Evolutionary conservation across 2,888 invertebrate species (phyloP).

Genomic region (Orchesella flavescens): DNA sequence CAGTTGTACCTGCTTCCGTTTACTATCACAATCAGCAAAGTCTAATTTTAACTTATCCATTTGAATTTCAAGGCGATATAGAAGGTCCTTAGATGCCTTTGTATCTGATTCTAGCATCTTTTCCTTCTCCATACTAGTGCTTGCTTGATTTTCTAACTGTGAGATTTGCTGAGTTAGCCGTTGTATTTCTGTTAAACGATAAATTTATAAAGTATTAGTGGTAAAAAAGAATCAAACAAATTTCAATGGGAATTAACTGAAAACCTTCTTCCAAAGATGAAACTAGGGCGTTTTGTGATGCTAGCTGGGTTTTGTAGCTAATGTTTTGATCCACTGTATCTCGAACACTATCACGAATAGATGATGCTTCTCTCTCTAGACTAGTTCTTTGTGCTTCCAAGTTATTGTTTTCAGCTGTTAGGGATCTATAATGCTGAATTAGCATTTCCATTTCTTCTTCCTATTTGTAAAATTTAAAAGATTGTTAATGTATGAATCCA

Average conservation of each 20-base stretch:
- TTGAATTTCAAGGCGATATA: constrained; percentile 65
- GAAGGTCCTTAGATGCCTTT: constrained; percentile 65
- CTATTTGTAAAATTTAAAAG: too few relatives aligned
- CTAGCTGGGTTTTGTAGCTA: constrained; percentile 61
- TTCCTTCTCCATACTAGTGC: constrained; percentile 53
- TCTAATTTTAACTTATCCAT: constrained; percentile 68
- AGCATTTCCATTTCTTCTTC: constrained; percentile 70
- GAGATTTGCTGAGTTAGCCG: constrained; percentile 64
- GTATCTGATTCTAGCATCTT: constrained; percentile 61
- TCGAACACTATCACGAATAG: constrained; percentile 60
- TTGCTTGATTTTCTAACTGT: constrained; percentile 65
- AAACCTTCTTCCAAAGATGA: constrained; percentile 69
- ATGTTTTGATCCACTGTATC: constrained; percentile 66
- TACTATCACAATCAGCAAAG: constrained; percentile 66
- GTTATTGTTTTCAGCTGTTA: constrained; percentile 63
- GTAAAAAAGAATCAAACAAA: too few relatives aligned
- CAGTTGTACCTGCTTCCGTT: constrained; percentile 61
- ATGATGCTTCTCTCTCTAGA: constrained; percentile 66
- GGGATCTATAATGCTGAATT: constrained; percentile 67
- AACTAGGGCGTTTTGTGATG: constrained; percentile 62
- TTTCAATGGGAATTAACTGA: neutral
- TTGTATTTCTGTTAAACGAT: constrained; percentile 67
- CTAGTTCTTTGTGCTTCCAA: constrained; percentile 65
- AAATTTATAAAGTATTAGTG: neutral
- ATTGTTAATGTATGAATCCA: too few relatives aligned